These are phyloP conservation scores for Formica exsecta DNA, from an alignment of 1,140 invertebrate genomes.

Conservation along the genomic window DNA sequence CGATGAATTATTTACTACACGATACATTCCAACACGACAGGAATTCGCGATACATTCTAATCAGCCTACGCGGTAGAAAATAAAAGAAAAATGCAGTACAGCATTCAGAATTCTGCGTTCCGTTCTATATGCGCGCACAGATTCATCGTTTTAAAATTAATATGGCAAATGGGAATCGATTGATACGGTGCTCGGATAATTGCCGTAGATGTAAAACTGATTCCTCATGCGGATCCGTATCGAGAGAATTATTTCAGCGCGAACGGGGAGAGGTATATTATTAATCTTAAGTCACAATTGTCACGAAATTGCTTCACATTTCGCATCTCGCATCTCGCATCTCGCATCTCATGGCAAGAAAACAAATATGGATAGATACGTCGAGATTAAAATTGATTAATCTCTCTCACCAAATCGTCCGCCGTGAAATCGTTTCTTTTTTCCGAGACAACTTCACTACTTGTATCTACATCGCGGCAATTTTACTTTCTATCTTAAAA, in stretches of 20 bases:
- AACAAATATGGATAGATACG: background rate
- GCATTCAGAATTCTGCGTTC: constrained; percentile 43
- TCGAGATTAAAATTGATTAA: background rate
- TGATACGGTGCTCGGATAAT: background rate
- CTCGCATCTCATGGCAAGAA: constrained; percentile 4
- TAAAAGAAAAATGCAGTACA: constrained; percentile 58
- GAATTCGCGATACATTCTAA: constrained; percentile 43
- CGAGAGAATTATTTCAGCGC: background rate
- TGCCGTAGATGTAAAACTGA: background rate
- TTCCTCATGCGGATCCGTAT: background rate
- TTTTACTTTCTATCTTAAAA: background rate
- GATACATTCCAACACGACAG: background rate
- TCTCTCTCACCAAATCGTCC: background rate
- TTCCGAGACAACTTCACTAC: background rate
- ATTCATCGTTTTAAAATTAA: constrained; percentile 57
- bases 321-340: background rate
- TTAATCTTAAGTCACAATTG: constrained; percentile 29
- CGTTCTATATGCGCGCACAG: background rate
- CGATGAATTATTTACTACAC: constrained; percentile 22
- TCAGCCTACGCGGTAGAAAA: constrained; percentile 45
- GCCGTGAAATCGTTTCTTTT: background rate
- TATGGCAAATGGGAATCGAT: constrained; percentile 53
- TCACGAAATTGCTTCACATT: constrained; percentile 28
- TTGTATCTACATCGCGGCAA: background rate
- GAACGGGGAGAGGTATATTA: constrained; percentile 30